A percentile compares a stretch with the other conserved stretches of the same genome.
Conservation (phyloP, 2,797 vertebrate genomes). For the Sebastes cheni region DNA sequence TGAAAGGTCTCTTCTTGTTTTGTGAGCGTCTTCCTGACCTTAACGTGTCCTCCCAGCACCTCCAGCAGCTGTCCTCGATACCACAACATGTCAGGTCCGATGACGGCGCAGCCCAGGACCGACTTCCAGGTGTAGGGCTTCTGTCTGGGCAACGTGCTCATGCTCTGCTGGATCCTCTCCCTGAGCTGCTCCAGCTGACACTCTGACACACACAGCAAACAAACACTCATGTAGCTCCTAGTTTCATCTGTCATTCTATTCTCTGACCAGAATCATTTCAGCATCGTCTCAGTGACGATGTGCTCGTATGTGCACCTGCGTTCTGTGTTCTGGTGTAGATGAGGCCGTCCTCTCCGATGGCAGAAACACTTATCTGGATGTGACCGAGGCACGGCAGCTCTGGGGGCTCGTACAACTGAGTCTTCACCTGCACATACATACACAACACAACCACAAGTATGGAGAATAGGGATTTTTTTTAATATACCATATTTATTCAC, state of each 20-base stretch:
- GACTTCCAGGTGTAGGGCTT: conserved; percentile 89
- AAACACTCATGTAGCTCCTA: not conserved
- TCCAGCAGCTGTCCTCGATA: conserved; percentile 89
- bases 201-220: conserved; percentile 72
- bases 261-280: too few species aligned
- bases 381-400: conserved; percentile 78
- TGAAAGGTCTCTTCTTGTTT: not conserved
- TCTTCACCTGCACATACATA: conserved; percentile 53
- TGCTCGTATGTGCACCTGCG: conserved; percentile 73
- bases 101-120: conserved; percentile 88
- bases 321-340: conserved; percentile 85
- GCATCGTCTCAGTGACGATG: not conserved
- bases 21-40: conserved; percentile 71
- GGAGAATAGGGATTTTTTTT: too few species aligned
- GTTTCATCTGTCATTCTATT: not conserved
- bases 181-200: conserved; percentile 79
- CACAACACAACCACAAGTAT: too few species aligned
- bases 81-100: conserved; percentile 90
- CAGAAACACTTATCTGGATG: conserved; percentile 81
- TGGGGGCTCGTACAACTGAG: conserved; percentile 82
- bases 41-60: conserved; percentile 80
- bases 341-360: conserved; percentile 86
- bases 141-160: conserved; percentile 86
- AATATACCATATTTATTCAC: not conserved
- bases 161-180: conserved; percentile 83